A percentile compares a stretch with the other conserved stretches of the same genome.
These are phyloP conservation scores for Schizotus pectinicornis DNA, from an alignment of 2,888 invertebrate genomes.

Conservation along the genomic window DNA sequence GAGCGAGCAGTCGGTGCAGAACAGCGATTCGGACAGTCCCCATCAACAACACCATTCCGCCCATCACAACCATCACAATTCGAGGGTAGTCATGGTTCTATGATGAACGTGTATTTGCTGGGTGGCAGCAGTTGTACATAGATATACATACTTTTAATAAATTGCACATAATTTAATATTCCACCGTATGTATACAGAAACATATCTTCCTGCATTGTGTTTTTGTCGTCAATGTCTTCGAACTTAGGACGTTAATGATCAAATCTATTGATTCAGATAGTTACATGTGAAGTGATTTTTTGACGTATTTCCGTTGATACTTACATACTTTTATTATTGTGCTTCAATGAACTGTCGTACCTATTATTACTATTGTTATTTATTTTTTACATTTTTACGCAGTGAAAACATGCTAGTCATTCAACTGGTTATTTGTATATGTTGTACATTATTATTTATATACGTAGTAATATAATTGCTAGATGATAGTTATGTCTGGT, in stretches of 20 bases:
- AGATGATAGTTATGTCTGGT: constrained; percentile 26
- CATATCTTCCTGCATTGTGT: constrained; percentile 53
- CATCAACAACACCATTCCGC: constrained; percentile 53
- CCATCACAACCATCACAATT: constrained; percentile 56
- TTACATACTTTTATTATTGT: constrained; percentile 33
- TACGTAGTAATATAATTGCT: constrained; percentile 46
- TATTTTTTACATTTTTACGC: constrained; percentile 50
- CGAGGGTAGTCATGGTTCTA: constrained; percentile 59
- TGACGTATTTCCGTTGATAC: constrained; percentile 7
- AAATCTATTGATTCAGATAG: constrained; percentile 4
- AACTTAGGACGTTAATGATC: constrained; percentile 34
- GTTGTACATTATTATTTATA: constrained; percentile 54
- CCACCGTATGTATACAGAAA: constrained; percentile 39
- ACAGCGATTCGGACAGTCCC: constrained; percentile 52
- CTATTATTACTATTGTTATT: constrained; percentile 45
- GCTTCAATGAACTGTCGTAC: constrained; percentile 40
- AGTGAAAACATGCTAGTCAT: constrained; percentile 58
- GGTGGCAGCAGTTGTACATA: constrained; percentile 43
- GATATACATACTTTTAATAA: constrained; percentile 47
- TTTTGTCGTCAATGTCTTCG: constrained; percentile 55
- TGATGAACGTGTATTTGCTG: constrained; percentile 52
- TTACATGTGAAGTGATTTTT: constrained; percentile 13
- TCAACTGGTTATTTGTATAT: constrained; percentile 54
- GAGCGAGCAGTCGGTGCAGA: constrained; percentile 44
- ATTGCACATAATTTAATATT: constrained; percentile 46